A percentile compares a stretch with the other conserved stretches of the same genome.
Conservation (phyloP, 2,888 invertebrate species). For the Melanophora roralis region DNA sequence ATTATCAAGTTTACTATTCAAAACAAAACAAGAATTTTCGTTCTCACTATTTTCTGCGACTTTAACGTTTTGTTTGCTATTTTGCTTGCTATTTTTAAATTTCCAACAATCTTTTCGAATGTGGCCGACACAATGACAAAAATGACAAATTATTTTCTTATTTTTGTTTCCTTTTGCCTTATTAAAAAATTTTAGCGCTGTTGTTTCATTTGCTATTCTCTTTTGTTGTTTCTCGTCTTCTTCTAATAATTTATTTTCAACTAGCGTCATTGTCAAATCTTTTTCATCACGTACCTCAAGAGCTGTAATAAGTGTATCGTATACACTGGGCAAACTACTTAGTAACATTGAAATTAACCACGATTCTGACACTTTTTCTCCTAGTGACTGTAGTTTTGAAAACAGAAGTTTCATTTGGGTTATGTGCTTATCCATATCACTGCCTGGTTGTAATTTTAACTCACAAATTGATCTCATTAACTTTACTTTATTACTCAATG, state of each 20-base stretch:
- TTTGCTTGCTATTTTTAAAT: not conserved
- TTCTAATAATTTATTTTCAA: conserved; percentile 1
- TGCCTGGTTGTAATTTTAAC: not conserved
- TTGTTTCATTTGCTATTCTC: too few relatives aligned
- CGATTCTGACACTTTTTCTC: conserved; percentile 19
- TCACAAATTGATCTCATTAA: conserved; percentile 33
- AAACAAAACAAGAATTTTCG: conserved; percentile 28
- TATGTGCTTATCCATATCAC: too few relatives aligned
- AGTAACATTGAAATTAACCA: not conserved
- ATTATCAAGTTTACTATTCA: too few relatives aligned
- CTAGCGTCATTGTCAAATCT: conserved; percentile 1
- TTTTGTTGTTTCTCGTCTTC: too few relatives aligned
- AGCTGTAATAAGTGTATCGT: too few relatives aligned
- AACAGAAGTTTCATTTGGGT: not conserved
- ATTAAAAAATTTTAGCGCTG: too few relatives aligned
- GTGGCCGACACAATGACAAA: conserved; percentile 26
- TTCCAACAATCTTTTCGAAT: conserved; percentile 41
- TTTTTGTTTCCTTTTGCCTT: too few relatives aligned
- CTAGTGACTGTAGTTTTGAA: conserved; percentile 11
- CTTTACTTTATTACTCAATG: conserved; percentile 15
- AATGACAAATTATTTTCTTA: conserved; percentile 26
- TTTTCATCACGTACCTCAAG: too few relatives aligned
- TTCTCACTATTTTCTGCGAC: not conserved
- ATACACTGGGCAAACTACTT: not conserved
- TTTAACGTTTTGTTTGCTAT: not conserved